phyloP scores from a whole-genome alignment of 1,140 invertebrate genomes.

The Liolophura sinensis region DNA sequence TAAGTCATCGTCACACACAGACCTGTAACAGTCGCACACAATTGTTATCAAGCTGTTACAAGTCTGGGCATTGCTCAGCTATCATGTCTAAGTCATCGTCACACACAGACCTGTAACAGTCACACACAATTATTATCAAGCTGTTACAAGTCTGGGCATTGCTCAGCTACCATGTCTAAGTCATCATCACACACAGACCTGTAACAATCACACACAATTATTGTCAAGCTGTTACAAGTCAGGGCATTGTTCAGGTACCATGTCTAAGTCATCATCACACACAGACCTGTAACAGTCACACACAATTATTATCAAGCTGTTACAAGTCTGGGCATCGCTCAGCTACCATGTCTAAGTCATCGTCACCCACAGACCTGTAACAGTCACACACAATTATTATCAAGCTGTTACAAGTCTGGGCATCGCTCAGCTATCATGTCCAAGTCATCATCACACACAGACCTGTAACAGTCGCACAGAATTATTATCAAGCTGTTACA shows the following conservation, averaged over 20 bases:
- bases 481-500: slow-evolving; percentile 77
- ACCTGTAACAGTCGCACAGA: slow-evolving; percentile 59
- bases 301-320: slow-evolving; percentile 71
- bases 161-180: slow-evolving; percentile 70
- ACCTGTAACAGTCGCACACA: slow-evolving; percentile 58
- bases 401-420: slow-evolving; percentile 73
- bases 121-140: slow-evolving; percentile 59
- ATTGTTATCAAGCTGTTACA: slow-evolving; percentile 72
- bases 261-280: slow-evolving; percentile 74
- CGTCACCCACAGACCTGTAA: slow-evolving; percentile 73
- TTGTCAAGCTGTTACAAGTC: slow-evolving; percentile 77
- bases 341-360: slow-evolving; percentile 73
- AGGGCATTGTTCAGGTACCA: slow-evolving; percentile 68
- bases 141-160: slow-evolving; percentile 72
- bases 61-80: slow-evolving; percentile 65
- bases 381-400: slow-evolving; percentile 55
- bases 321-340: slow-evolving; percentile 68
- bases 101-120: slow-evolving; percentile 68
- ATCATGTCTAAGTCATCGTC: slow-evolving; percentile 76
- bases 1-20: slow-evolving; percentile 76
- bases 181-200: slow-evolving; percentile 78
- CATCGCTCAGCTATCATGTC: slow-evolving; percentile 70
- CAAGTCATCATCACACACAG: slow-evolving; percentile 78
- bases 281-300: slow-evolving; percentile 65
- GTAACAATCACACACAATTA: slow-evolving; percentile 15